phyloP scores from a whole-genome alignment of 1,140 invertebrate species.

The Lanistes nyassanus region DNA sequence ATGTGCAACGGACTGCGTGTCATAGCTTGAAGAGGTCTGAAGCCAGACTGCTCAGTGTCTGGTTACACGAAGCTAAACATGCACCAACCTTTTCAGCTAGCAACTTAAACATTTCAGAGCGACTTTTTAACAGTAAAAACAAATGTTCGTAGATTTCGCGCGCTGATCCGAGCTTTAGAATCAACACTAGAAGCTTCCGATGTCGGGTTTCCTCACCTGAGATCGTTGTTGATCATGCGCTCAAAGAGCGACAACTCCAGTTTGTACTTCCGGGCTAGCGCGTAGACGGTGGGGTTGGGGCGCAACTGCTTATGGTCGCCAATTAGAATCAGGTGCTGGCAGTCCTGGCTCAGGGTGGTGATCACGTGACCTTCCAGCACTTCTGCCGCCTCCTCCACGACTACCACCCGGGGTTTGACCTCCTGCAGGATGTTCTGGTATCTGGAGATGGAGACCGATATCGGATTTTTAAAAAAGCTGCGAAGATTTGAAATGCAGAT shows the following conservation, averaged over 20 bases:
- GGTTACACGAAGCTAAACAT: no score
- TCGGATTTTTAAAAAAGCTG: neutral
- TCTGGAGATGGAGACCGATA: neutral
- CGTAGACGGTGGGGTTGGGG: conserved; percentile 65
- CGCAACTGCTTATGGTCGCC: conserved; percentile 76
- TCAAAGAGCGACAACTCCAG: conserved; percentile 68
- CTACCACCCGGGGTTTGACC: conserved; percentile 54
- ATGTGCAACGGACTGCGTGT: no score
- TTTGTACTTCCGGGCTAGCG: conserved; percentile 61
- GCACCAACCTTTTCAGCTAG: no score
- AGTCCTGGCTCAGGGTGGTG: conserved; percentile 72
- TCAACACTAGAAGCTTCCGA: no score
- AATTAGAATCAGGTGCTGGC: conserved; percentile 85
- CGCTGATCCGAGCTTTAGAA: no score
- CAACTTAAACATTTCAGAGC: no score
- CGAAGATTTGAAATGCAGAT: no score
- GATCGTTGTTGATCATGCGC: conserved; percentile 61
- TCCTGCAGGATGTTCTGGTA: conserved; percentile 46
- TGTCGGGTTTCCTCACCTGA: conserved; percentile 48
- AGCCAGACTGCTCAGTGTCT: no score
- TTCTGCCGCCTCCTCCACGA: conserved; percentile 66
- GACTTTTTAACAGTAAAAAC: no score
- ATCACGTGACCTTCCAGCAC: conserved; percentile 64
- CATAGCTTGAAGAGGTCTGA: no score
- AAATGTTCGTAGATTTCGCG: no score